phyloP scores from a whole-genome alignment of 2,888 invertebrate genomes.

The Sinopyrophorus schimmeli region DNA sequence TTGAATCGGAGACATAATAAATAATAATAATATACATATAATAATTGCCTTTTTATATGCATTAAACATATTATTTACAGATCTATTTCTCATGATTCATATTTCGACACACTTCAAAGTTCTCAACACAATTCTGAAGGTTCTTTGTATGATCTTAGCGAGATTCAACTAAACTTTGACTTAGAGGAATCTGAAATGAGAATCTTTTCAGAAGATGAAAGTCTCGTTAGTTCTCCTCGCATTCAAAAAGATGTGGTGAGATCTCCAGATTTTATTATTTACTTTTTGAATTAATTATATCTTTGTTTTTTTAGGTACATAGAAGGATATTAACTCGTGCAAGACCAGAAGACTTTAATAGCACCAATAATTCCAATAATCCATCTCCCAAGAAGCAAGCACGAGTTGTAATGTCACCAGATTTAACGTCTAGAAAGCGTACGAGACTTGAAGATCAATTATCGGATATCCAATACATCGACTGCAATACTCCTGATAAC shows the following conservation, averaged over 20 bases:
- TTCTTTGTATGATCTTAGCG: constrained; percentile 72
- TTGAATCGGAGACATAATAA: too few relatives aligned
- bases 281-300: constrained; percentile 35
- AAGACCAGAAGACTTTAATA: constrained; percentile 60
- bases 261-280: too few relatives aligned
- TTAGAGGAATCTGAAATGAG: constrained; percentile 84
- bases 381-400: constrained; percentile 67
- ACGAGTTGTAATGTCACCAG: constrained; percentile 57
- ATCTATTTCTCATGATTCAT: constrained; percentile 91
- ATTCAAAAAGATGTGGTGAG: constrained; percentile 55
- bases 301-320: constrained; percentile 47
- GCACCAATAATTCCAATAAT: constrained; percentile 60
- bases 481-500: constrained; percentile 75
- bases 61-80: constrained; percentile 51
- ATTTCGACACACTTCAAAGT: constrained; percentile 80
- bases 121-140: constrained; percentile 56
- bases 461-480: constrained; percentile 79
- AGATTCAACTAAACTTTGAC: constrained; percentile 80
- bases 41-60: background rate
- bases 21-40: too few relatives aligned
- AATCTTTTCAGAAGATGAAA: constrained; percentile 88
- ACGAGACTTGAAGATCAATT: constrained; percentile 77
- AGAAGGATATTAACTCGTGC: constrained; percentile 58
- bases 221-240: constrained; percentile 63
- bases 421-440: constrained; percentile 64